Evolutionary conservation across 2,113 vertebrate species (phyloP).

Genomic region (Panurus biarmicus): DNA sequence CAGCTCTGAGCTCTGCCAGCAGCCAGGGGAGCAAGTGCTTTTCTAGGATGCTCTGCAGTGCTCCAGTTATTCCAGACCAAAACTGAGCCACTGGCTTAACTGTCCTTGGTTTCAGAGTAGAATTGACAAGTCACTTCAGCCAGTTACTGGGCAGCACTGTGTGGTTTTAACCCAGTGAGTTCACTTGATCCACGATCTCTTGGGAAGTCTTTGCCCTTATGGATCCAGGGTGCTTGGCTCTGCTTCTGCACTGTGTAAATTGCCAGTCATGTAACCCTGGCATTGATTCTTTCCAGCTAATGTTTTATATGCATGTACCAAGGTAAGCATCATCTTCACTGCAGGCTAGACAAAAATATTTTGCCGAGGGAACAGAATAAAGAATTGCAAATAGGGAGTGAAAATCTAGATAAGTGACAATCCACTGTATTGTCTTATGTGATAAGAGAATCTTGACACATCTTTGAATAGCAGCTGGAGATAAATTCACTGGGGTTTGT

Average conservation of each 20-base stretch:
- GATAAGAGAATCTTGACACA: not conserved
- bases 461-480: not conserved
- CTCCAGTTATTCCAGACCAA: not conserved
- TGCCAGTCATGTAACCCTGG: not conserved
- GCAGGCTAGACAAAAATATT: not conserved
- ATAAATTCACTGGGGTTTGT: not conserved
- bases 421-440: not conserved
- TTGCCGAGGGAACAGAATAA: not conserved
- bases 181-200: not conserved
- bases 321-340: not conserved
- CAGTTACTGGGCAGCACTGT: not conserved
- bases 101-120: not conserved
- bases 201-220: not conserved
- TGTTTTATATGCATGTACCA: not conserved
- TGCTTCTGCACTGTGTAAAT: not conserved
- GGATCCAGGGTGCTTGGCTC: not conserved
- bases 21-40: not conserved
- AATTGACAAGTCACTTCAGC: not conserved
- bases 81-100: not conserved
- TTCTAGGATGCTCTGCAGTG: not conserved
- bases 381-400: not conserved
- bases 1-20: not conserved
- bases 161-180: not conserved
- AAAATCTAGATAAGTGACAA: not conserved
- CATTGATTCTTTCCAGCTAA: not conserved